Conservation (phyloP, 2,797 vertebrate genomes). For the Rhincodon typus region DNA sequence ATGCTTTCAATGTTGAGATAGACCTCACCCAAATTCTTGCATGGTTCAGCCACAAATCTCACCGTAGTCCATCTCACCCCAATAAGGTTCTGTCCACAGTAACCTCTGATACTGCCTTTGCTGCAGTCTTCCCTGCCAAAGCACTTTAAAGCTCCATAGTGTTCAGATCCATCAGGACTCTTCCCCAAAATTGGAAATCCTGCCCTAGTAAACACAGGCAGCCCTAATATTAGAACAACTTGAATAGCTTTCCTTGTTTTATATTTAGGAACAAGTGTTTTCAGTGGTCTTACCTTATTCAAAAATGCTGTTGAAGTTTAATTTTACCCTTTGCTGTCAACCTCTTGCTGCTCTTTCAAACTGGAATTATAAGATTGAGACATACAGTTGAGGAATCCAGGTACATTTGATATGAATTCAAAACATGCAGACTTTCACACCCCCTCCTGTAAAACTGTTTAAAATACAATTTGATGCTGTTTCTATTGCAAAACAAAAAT, state of each 20-base stretch:
- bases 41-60: no score
- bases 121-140: neutral
- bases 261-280: neutral
- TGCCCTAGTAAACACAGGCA: neutral
- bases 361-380: neutral
- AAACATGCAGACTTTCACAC: neutral
- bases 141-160: neutral
- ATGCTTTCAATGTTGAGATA: no score
- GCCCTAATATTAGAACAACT: neutral
- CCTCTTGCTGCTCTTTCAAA: neutral
- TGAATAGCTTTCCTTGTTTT: slow-evolving; percentile 13
- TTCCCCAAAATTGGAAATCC: neutral
- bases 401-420: neutral
- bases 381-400: neutral
- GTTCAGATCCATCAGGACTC: neutral
- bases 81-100: no score
- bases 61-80: no score
- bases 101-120: neutral
- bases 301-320: neutral
- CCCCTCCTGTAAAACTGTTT: neutral
- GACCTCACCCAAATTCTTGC: no score
- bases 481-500: neutral
- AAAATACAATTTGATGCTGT: neutral
- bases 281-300: neutral
- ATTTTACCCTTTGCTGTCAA: neutral